Base-by-base conservation (phyloP, 2,797 vertebrate genomes). In the Babyrousa celebensis region DNA sequence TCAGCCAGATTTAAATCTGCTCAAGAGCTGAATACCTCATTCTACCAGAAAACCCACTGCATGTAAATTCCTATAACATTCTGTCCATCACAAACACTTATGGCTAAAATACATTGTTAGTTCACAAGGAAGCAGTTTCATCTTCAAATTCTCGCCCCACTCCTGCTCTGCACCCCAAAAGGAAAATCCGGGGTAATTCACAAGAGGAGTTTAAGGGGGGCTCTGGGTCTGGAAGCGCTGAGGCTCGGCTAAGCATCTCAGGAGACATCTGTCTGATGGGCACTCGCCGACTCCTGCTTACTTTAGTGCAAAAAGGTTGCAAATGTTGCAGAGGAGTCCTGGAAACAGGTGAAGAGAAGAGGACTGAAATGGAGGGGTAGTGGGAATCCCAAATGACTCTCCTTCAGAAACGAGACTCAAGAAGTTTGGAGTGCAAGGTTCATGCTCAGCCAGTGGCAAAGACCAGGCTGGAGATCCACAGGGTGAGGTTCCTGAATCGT, bases 241-340 rank as follows among this genome's bases (percentile, higher is more conserved):
- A 80, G 87, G 93, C 84, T 91, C 10, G 1, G 96, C 91, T 89
- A 96, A 98, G 85, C 94, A 83, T 97, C 94, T 94, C 97, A 78
- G 78, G 96, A 89, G 84, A 75, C 9, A 1, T 70, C 80, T 58
- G 29, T 89, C 54, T 36, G 68, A n/a, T 6, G 60, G 78, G 71
- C 27, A 12, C 52, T 21, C 1, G 7, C 84, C 7, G 3, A 67
- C 79, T 96, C 89, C 96, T 95, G 92, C 97, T 96, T 94, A 48
- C 77, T 96, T 97, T 98, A 98, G 98, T 98, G 98, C 98, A 98
- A 97, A 97, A 95, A 86, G 96, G 70, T 84, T 2, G 4, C 90
- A 12, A 32, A 67, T 20, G 80, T 17, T 12, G 65, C 70, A 65
- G 68, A 97, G 91, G 68, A 96, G 89, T 85, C 86, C 94, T 15